Base-by-base conservation (phyloP, 2,797 vertebrate species). In the Masticophis lateralis region DNA sequence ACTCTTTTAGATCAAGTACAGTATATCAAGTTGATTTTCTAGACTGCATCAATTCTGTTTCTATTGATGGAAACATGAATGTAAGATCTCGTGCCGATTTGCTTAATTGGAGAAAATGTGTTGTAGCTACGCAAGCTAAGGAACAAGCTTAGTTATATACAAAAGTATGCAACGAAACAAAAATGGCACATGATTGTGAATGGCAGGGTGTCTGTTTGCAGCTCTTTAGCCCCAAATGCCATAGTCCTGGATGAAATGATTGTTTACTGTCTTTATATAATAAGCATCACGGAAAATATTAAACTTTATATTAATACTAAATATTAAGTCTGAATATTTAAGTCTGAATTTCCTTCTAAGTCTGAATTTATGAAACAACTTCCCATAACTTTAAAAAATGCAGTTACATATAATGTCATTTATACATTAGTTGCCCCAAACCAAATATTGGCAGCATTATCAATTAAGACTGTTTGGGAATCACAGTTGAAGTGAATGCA, bases 391-490 rank as follows among this genome's bases (percentile, higher is more conserved):
- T 61, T 25, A 55, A 6, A 0, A 32, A 43, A 27, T 32, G 12
- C 28, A 61, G 83, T 86, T 90, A 6, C 47, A 59, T 74, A 69
- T 10, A 56, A 57, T 59, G 47, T 47, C 5, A 25, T 55, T 56
- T 89, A 43, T 37, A 28, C 16, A 28, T 18, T 32, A 47, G 55
- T 28, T 92, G 32, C 14, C 51, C 25, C 53, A 92, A 88, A 86
- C 4, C 22, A 37, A 57, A 43, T 92, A 25, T 14, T n/a, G 47
- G 2, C 51, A 90, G 3, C 11, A 43, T 90, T 90, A n/a, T 56
- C 51, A 87, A 87, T 90, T 5, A 60, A 87, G n/a, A 88, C 55
- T 37, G 43, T 91, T 87, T 91, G 55, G 53, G 69, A 88, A 93
- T 59, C 51, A 61, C 28, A 53, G 16, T 27, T 59, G 69, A n/a